These are phyloP conservation scores for Caenorhabditis tropicalis DNA, from an alignment of 1,140 invertebrate genomes.

Conservation along the genomic window DNA sequence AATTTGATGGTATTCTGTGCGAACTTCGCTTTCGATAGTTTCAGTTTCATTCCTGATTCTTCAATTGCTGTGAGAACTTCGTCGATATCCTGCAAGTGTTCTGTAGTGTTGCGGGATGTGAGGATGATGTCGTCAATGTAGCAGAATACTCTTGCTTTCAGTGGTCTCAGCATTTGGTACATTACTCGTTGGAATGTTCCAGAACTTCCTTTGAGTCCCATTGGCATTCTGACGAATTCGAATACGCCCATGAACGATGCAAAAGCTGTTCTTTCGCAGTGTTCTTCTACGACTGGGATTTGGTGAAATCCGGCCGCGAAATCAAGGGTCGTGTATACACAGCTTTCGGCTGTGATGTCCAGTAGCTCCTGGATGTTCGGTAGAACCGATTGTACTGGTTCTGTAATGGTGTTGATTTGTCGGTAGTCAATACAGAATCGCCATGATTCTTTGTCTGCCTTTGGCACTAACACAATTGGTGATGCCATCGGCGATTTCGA, in stretches of 20 bases:
- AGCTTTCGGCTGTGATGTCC: neutral
- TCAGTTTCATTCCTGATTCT: neutral
- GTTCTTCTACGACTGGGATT: neutral
- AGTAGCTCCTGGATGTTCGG: neutral
- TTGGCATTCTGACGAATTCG: neutral
- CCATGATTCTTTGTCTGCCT: neutral
- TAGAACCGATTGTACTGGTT: neutral
- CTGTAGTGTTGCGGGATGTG: neutral
- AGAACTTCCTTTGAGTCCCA: neutral
- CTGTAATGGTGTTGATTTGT: neutral
- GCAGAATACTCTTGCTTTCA: neutral
- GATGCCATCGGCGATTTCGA: neutral
- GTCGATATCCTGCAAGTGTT: neutral
- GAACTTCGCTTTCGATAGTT: neutral
- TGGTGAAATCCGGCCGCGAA: neutral
- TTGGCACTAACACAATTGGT: neutral
- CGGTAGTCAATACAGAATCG: neutral
- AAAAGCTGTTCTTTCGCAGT: neutral
- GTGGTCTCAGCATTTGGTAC: neutral
- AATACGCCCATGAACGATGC: neutral
- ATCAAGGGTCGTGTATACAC: neutral
- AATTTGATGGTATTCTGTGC: neutral
- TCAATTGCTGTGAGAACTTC: neutral
- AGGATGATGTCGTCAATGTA: neutral
- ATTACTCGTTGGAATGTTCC: neutral